A percentile compares a stretch with the other conserved stretches of the same genome.
Evolutionary conservation across 1,140 invertebrate genomes (phyloP).

Genomic region (Penaeus japonicus): DNA sequence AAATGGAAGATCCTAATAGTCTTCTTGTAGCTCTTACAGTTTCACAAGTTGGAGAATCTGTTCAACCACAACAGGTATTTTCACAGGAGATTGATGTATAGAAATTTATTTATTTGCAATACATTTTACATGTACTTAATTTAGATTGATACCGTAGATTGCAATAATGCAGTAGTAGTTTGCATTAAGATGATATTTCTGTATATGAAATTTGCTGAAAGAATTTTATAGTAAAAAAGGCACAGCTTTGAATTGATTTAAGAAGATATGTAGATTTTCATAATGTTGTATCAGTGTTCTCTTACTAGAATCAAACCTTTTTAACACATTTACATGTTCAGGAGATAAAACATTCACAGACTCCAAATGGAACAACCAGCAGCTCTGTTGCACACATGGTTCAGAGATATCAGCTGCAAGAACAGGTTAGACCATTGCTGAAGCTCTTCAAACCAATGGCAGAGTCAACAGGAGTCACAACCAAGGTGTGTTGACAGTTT

Average conservation of each 20-base stretch:
- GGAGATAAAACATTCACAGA: constrained; percentile 2
- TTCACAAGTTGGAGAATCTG: constrained; percentile 2
- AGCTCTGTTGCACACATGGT: constrained; percentile 32
- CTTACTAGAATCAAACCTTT: neutral
- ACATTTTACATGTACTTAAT: no score
- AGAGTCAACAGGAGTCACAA: constrained; percentile 31
- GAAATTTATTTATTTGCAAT: neutral
- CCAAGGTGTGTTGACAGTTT: constrained; percentile 1
- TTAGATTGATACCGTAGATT: no score
- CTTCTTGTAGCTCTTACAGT: constrained; percentile 36
- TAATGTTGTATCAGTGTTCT: neutral
- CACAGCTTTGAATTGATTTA: neutral
- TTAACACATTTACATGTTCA: neutral
- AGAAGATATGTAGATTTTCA: neutral
- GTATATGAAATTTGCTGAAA: no score
- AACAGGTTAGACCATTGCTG: constrained; percentile 47
- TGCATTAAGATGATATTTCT: no score
- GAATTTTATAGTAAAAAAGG: no score
- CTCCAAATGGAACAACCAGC: neutral
- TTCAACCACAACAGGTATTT: constrained; percentile 29
- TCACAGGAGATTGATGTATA: neutral
- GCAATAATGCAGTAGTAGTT: no score
- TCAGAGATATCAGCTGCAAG: constrained; percentile 53
- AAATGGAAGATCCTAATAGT: constrained; percentile 36
- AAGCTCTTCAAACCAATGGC: constrained; percentile 51